Evolutionary conservation across 2,888 invertebrate species (phyloP).

Genomic region (Drosophila bunnanda): DNA sequence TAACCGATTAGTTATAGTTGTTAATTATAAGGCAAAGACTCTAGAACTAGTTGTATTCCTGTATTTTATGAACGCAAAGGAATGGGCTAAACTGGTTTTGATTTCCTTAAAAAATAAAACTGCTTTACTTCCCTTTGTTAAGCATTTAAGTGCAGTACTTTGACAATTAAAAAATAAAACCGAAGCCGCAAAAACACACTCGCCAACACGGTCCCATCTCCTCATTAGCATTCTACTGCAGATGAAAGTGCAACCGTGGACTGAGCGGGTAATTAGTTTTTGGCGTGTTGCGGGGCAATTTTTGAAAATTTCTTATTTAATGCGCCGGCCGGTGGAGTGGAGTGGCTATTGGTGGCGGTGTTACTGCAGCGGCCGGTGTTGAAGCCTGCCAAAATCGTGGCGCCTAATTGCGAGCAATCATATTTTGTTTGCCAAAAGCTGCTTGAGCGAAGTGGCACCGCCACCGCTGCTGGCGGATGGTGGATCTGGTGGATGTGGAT

Average conservation of each 20-base stretch:
- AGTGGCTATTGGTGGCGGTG: slow-evolving; percentile 6
- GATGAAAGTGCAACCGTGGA: slow-evolving; percentile 46
- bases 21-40: neutral
- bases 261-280: slow-evolving; percentile 67
- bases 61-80: neutral
- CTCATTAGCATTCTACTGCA: slow-evolving; percentile 48
- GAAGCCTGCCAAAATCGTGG: slow-evolving; percentile 64
- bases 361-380: slow-evolving; percentile 19
- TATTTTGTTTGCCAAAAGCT: slow-evolving; percentile 74
- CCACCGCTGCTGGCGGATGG: slow-evolving; percentile 13
- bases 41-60: neutral
- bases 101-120: neutral
- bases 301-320: slow-evolving; percentile 75
- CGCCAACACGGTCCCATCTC: slow-evolving; percentile 19
- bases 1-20: neutral
- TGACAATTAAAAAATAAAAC: slow-evolving; percentile 20
- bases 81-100: neutral
- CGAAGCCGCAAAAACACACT: neutral
- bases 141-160: slow-evolving; percentile 11
- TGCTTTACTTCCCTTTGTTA: neutral
- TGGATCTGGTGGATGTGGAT: slow-evolving; percentile 2
- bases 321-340: slow-evolving; percentile 31
- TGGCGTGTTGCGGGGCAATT: slow-evolving; percentile 70
- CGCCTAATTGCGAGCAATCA: slow-evolving; percentile 76
- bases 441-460: slow-evolving; percentile 36